Evolutionary conservation across 1,140 invertebrate genomes (phyloP), one percentile per base, ranked within the genome.

Genomic region (Lepidurus arcticus): DNA sequence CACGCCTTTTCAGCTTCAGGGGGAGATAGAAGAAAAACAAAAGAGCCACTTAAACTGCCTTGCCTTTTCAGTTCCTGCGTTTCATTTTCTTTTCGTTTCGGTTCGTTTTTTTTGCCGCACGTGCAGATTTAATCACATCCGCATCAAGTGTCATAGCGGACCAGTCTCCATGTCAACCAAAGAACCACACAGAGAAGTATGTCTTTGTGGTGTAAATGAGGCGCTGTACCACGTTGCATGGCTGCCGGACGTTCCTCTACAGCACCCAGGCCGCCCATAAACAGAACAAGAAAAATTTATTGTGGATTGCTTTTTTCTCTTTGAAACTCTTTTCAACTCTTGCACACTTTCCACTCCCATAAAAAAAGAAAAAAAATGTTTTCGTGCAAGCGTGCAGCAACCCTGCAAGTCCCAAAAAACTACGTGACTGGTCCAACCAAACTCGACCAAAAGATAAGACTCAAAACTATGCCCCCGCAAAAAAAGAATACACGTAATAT

Each of bases 121-220:
- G 53, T 65, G 53, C 53, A 65, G 53, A 65, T 65, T 65, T 65
- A 21, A 65, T 65, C 53, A 65, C 53, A 65, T 65, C 13, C 53
- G 53, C 53, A 65, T 65, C 53, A 65, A 65, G 53, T 65, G 53
- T 65, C 53, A 65, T 65, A 65, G 53, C 53, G 53, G 53, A 65
- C 53, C 21, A 13, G 53, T 65, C 53, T 65, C 53, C 53, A 65
- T 65, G 53, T 65, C 53, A 65, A 65, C 53, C 53, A 65, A 65
- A 65, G 53, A 65, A 8, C 53, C 53, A 65, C 53, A 16, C 53
- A 65, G 53, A 65, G 53, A 65, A 65, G 53, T 13, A 65, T 65
- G 53, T 65, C 53, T 65, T 65, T 65, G 53, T 65, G 53, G 53
- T 65, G 53, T 65, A 65, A 65, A 65, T 65, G 53, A 65, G 53